A percentile compares a stretch with the other conserved stretches of the same genome.
phyloP scores from a whole-genome alignment of 2,797 vertebrate genomes.

The Toxotes lorentzi region DNA sequence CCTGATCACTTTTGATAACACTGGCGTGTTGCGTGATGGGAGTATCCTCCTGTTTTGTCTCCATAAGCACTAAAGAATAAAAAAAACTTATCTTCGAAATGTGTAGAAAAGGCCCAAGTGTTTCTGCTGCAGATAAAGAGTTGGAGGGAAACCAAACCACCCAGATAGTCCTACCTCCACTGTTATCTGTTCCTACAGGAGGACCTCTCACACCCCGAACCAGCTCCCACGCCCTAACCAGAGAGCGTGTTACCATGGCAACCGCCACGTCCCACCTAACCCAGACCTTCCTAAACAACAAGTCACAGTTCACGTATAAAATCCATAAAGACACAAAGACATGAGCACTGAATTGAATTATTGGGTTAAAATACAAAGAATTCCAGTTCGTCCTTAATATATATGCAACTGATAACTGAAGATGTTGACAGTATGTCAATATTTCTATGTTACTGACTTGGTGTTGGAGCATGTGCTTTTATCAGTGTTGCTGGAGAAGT shows the following conservation, averaged over 20 bases:
- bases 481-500: slow-evolving; percentile 40
- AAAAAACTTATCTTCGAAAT: slow-evolving; percentile 59
- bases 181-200: slow-evolving; percentile 81
- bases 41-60: slow-evolving; percentile 6
- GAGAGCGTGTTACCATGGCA: slow-evolving; percentile 62
- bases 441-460: slow-evolving; percentile 43
- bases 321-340: not conserved
- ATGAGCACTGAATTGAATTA: slow-evolving; percentile 1
- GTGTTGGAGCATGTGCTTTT: slow-evolving; percentile 36
- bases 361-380: slow-evolving; percentile 6
- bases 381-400: not conserved
- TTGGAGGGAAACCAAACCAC: slow-evolving; percentile 55
- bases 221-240: slow-evolving; percentile 76
- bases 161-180: slow-evolving; percentile 73
- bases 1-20: not conserved
- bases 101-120: slow-evolving; percentile 49
- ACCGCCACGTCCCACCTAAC: slow-evolving; percentile 47
- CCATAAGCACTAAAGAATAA: slow-evolving; percentile 11
- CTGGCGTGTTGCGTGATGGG: not conserved
- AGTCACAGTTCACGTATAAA: not conserved
- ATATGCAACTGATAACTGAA: slow-evolving; percentile 12
- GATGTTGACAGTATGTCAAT: slow-evolving; percentile 21
- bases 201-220: slow-evolving; percentile 58
- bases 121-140: slow-evolving; percentile 79
- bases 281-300: not conserved